These are phyloP conservation scores for Tigriopus californicus DNA, from an alignment of 2,888 invertebrate genomes.

Conservation along the genomic window DNA sequence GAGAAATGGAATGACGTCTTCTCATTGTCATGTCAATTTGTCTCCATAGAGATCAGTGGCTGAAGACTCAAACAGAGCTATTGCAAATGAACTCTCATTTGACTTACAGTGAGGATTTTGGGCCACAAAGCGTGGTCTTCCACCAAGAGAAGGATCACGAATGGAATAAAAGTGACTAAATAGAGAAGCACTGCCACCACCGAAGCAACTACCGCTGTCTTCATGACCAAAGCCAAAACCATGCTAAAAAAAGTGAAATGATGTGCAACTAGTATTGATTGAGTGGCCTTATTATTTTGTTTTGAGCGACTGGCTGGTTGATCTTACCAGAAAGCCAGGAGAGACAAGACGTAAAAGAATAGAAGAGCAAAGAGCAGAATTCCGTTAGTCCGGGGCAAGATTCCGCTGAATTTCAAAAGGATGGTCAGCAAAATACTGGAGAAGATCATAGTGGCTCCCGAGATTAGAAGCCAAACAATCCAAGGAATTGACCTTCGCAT, in stretches of 20 bases:
- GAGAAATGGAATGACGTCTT: too few species aligned
- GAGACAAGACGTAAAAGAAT: background rate
- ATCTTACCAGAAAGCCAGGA: too few species aligned
- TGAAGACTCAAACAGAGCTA: too few species aligned
- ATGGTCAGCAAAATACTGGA: background rate
- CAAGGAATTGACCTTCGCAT: background rate
- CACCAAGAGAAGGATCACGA: background rate
- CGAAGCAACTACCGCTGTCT: background rate
- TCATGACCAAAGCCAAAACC: background rate
- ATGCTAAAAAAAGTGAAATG: background rate
- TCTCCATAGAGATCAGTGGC: too few species aligned
- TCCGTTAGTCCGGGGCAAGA: background rate
- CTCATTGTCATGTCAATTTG: too few species aligned
- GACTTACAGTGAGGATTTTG: background rate
- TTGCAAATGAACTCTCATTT: too few species aligned
- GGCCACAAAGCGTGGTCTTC: background rate
- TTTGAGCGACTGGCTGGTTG: too few species aligned
- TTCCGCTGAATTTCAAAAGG: background rate
- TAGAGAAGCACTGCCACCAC: background rate
- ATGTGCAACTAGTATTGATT: too few species aligned
- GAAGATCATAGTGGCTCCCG: background rate
- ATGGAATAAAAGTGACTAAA: background rate
- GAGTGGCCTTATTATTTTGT: too few species aligned
- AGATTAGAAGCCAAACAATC: background rate
- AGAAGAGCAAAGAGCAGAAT: background rate